Evolutionary conservation across 1,140 invertebrate species (phyloP), one percentile per base, ranked within the genome.

Genomic region (Drosophila lacertosa): DNA sequence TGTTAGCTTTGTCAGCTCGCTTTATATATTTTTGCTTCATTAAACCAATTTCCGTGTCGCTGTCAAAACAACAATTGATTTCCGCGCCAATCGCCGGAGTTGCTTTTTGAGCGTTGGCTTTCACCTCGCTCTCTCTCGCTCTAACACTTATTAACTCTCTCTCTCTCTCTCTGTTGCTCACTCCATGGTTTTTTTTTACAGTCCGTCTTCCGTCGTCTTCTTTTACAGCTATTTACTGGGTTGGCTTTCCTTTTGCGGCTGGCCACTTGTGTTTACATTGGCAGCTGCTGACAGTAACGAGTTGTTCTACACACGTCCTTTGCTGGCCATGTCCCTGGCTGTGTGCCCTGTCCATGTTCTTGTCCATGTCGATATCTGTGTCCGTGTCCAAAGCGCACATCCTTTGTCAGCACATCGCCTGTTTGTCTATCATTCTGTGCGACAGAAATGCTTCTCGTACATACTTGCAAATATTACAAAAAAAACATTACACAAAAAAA

Each of bases 51-150:
- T 88, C 82, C 82, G 82, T 88, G 82, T 86, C 74, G 83, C 82
- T 88, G 82, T 88, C 82, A 88, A 88, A 88, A 88, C 82, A 88
- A 88, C 82, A 88, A 88, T 88, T 88, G 82, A 88, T 88, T 88
- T 88, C 82, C 82, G 71, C 82, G 77, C 82, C 82, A 88, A 88
- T 88, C 74, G 82, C 68, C 70, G 62, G 60, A 54, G 59, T 66
- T 53, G 64, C 60, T 69, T 64, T 82, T 80, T 64, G 67, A 82
- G 62, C 58, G 33, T 51, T 59, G 22, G n/a, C 6, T 33, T 39
- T 37, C 5, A 22, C 35, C 13, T 47, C 32, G 51, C 42, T 13
- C 20, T 54, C 24, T 20, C 10, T 42, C 13, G 13, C 37, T 37
- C 53, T 29, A 16, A 4, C 29, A 11, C 9, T 35, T 29, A 15